A percentile compares a stretch with the other conserved stretches of the same genome.
phyloP scores from a whole-genome alignment of 2,113 vertebrate genomes.

The Electrona antarctica region DNA sequence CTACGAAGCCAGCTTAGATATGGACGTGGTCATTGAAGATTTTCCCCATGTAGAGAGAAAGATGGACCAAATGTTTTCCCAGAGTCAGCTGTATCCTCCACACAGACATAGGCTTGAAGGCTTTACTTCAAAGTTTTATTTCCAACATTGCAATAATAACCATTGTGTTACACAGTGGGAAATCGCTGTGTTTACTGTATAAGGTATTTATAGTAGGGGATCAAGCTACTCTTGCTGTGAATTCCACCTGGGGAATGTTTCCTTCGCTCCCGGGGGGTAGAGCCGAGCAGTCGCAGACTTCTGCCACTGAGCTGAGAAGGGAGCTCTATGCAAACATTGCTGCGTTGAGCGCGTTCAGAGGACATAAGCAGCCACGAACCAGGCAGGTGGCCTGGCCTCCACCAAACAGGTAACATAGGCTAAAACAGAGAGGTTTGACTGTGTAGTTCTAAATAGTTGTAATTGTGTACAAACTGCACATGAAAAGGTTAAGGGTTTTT shows the following conservation, averaged over 20 bases:
- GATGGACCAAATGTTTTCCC: slow-evolving; percentile 1
- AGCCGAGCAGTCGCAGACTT: slow-evolving; percentile 38
- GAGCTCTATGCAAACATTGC: slow-evolving; percentile 43
- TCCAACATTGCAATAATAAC: slow-evolving; percentile 20
- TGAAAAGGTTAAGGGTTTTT: neutral
- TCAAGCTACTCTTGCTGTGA: slow-evolving; percentile 56
- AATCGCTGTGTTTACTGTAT: slow-evolving; percentile 55
- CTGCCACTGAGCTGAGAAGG: slow-evolving; percentile 38
- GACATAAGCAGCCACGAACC: slow-evolving; percentile 24
- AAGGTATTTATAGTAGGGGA: slow-evolving; percentile 69
- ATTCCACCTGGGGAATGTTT: slow-evolving; percentile 62
- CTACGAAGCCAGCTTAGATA: slow-evolving; percentile 28
- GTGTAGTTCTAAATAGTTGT: neutral
- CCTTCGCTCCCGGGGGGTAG: slow-evolving; percentile 51
- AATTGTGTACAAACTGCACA: neutral
- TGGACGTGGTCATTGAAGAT: slow-evolving; percentile 38
- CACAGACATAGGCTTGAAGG: neutral
- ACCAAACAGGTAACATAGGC: slow-evolving; percentile 49
- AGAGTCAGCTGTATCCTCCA: neutral
- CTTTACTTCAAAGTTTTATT: slow-evolving; percentile 31
- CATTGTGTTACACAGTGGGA: slow-evolving; percentile 42
- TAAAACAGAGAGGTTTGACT: neutral
- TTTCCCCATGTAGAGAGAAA: slow-evolving; percentile 5
- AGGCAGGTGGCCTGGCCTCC: slow-evolving; percentile 46
- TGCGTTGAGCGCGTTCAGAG: slow-evolving; percentile 44